These are phyloP conservation scores for Neodontobutis hainanensis DNA, from an alignment of 2,113 vertebrate species.

Conservation along the genomic window DNA sequence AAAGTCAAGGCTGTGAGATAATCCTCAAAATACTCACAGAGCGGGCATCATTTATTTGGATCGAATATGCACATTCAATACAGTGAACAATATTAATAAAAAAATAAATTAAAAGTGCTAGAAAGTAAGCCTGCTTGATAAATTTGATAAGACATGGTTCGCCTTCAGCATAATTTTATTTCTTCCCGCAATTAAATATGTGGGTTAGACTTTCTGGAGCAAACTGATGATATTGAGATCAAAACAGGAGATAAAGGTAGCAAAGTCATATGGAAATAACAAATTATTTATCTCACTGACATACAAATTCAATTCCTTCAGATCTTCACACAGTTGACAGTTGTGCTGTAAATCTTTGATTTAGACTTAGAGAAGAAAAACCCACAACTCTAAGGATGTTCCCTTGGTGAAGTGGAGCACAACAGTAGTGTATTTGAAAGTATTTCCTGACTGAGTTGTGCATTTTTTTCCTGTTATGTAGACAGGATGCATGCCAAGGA, in stretches of 20 bases:
- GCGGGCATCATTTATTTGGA: too few relatives aligned
- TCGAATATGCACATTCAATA: too few relatives aligned
- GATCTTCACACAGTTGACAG: constrained; percentile 5
- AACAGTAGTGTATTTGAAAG: constrained; percentile 8
- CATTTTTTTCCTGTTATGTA: constrained; percentile 44
- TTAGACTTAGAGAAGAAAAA: constrained; percentile 25
- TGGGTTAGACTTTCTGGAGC: constrained; percentile 1
- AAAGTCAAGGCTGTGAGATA: not conserved
- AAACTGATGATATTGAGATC: constrained; percentile 11
- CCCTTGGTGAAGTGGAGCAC: constrained; percentile 4
- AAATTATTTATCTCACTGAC: constrained; percentile 26
- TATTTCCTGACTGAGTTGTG: constrained; percentile 45
- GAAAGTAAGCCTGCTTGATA: not conserved
- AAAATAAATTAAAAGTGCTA: too few relatives aligned
- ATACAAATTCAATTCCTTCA: constrained; percentile 16
- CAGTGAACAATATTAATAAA: too few relatives aligned
- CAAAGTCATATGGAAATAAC: constrained; percentile 7
- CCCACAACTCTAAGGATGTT: constrained; percentile 4
- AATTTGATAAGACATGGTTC: not conserved
- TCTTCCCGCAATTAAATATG: not conserved
- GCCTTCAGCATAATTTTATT: not conserved
- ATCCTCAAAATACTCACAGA: not conserved
- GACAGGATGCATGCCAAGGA: constrained; percentile 25
- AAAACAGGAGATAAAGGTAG: not conserved
- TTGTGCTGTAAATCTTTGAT: constrained; percentile 9